Percentiles rank a stretch among this genome's conserved stretches.
Conservation (phyloP, 2,797 vertebrate genomes). For the Alectoris magna region DNA sequence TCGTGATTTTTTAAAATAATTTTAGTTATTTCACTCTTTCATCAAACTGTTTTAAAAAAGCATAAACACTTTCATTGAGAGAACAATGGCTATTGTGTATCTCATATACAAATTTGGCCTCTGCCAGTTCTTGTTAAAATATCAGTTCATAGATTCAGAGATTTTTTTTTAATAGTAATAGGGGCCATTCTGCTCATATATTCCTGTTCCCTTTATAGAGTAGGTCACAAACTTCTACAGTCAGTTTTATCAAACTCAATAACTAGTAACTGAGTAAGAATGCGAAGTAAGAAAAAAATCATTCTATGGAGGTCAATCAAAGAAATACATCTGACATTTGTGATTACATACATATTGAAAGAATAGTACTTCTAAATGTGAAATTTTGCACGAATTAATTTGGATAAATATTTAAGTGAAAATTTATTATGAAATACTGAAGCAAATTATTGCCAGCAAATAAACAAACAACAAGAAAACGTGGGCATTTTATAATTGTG, state of each 20-base stretch:
- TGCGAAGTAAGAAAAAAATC: not conserved
- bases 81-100: not conserved
- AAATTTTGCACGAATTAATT: slow-evolving; percentile 31
- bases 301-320: not conserved
- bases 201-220: not conserved
- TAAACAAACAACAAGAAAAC: not conserved
- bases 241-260: not conserved
- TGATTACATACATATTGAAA: not conserved
- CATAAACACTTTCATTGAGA: not conserved
- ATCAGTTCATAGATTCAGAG: not conserved
- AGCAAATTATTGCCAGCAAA: not conserved
- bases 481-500: not conserved
- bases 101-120: not conserved
- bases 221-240: not conserved
- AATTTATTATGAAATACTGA: slow-evolving; percentile 20
- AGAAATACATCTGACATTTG: not conserved
- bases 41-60: not conserved
- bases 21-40: not conserved
- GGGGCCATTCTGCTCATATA: not conserved
- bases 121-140: not conserved
- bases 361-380: not conserved
- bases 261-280: not conserved
- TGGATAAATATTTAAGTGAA: not conserved
- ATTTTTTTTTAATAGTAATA: not conserved
- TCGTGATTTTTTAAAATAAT: not conserved